A percentile compares a stretch with the other conserved stretches of the same genome.
Evolutionary conservation across 2,888 invertebrate species (phyloP).

Genomic region (Anthophora plumipes): DNA sequence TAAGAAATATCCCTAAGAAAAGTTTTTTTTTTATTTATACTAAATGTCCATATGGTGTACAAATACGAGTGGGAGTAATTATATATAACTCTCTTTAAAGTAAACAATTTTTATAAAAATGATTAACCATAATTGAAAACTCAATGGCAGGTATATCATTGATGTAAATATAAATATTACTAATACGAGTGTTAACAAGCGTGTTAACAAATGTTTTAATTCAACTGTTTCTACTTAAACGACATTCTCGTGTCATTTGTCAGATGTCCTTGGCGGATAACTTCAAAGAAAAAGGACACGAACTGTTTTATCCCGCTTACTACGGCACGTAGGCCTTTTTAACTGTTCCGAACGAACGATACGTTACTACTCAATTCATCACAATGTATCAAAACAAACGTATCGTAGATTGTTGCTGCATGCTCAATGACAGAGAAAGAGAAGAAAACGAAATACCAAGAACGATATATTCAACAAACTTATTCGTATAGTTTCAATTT

Average conservation of each 20-base stretch:
- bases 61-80: too few species aligned
- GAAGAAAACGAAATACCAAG: not conserved
- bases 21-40: too few species aligned
- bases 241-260: conserved; percentile 44
- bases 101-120: not conserved
- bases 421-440: not conserved
- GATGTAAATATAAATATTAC: not conserved
- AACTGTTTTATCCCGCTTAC: conserved; percentile 33
- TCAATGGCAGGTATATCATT: too few species aligned
- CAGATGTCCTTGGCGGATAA: conserved; percentile 42
- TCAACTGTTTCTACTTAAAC: not conserved
- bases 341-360: not conserved
- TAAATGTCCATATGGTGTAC: too few species aligned
- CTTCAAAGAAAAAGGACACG: conserved; percentile 48
- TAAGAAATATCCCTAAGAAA: too few species aligned
- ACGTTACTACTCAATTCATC: not conserved
- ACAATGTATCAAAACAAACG: conserved; percentile 5
- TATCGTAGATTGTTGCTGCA: not conserved
- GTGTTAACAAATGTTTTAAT: conserved; percentile 26
- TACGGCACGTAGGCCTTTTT: conserved; percentile 20
- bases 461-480: not conserved
- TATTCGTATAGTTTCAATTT: too few species aligned
- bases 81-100: not conserved
- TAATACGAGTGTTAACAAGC: not conserved
- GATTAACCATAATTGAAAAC: not conserved